phyloP scores from a whole-genome alignment of 2,113 vertebrate genomes.

The human region DNA sequence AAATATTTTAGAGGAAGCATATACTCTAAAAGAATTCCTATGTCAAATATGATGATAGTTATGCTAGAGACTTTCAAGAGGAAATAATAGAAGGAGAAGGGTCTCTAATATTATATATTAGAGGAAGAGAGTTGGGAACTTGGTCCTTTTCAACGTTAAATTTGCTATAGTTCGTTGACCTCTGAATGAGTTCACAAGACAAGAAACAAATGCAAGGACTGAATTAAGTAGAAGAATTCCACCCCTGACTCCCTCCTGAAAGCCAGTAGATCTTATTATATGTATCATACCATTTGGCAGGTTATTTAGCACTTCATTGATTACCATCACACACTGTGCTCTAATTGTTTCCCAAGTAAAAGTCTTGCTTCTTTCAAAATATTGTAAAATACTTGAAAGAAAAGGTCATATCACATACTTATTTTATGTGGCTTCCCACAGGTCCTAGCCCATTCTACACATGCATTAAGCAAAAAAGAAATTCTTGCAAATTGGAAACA shows the following conservation, averaged over 20 bases:
- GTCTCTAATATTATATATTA: neutral
- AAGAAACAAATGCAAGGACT: neutral
- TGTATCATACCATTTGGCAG: neutral
- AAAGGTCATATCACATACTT: neutral
- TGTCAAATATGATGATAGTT: neutral
- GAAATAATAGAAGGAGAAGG: neutral
- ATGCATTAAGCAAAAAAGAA: neutral
- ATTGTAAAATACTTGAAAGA: neutral
- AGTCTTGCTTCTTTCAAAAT: neutral
- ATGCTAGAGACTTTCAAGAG: neutral
- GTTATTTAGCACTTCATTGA: neutral
- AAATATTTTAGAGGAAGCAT: neutral
- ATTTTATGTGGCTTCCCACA: neutral
- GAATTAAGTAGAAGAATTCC: neutral
- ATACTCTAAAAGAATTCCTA: neutral
- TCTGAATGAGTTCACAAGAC: neutral
- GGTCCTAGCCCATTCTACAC: no score
- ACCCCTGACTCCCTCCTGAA: neutral
- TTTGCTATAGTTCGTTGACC: neutral
- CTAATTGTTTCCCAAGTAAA: neutral
- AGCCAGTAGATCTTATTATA: neutral
- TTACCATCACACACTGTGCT: neutral
- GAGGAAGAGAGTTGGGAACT: neutral
- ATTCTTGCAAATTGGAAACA: neutral
- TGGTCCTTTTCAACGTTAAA: neutral